A percentile compares a stretch with the other conserved stretches of the same genome.
Evolutionary conservation across 2,888 invertebrate species (phyloP).

Genomic region (Cartodere bifasciata): DNA sequence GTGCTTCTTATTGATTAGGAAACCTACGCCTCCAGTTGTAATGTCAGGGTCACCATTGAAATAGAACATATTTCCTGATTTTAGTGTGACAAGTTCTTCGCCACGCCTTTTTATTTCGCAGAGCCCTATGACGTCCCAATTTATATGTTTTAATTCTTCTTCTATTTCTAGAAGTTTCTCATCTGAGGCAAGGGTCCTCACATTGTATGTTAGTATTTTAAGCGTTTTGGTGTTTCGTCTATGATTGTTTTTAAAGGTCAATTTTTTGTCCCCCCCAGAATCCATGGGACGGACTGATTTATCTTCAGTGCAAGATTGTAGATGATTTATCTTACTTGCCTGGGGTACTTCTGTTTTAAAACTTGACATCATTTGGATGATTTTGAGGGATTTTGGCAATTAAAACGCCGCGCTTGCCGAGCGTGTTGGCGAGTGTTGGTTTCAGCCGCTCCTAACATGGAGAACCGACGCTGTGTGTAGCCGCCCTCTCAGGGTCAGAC

Average conservation of each 20-base stretch:
- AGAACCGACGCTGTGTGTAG: conserved; percentile 4
- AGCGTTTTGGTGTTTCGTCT: conserved; percentile 2
- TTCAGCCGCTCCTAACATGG: conserved; percentile 4
- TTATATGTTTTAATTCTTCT: conserved; percentile 3
- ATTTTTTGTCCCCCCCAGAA: conserved; percentile 8
- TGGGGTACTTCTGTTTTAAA: conserved; percentile 10
- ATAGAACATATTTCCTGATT: conserved; percentile 5
- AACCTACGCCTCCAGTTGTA: conserved; percentile 8
- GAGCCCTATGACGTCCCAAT: conserved; percentile 5
- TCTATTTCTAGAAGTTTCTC: conserved; percentile 5
- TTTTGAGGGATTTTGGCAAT: conserved; percentile 7
- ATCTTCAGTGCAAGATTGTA: conserved; percentile 9
- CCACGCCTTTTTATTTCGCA: not conserved
- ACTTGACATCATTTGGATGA: conserved; percentile 5
- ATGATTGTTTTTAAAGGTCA: conserved; percentile 4
- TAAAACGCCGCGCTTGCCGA: conserved; percentile 6
- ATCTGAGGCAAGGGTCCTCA: not conserved
- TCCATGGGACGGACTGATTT: conserved; percentile 8
- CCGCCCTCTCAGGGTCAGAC: conserved; percentile 4
- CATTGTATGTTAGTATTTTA: conserved; percentile 3
- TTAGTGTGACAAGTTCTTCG: not conserved
- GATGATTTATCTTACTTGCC: conserved; percentile 6
- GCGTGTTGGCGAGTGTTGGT: conserved; percentile 28
- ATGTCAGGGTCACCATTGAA: conserved; percentile 6
- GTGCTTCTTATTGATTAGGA: conserved; percentile 8